Evolutionary conservation across 2,113 vertebrate species (phyloP).

Genomic region (Enhydra lutris): DNA sequence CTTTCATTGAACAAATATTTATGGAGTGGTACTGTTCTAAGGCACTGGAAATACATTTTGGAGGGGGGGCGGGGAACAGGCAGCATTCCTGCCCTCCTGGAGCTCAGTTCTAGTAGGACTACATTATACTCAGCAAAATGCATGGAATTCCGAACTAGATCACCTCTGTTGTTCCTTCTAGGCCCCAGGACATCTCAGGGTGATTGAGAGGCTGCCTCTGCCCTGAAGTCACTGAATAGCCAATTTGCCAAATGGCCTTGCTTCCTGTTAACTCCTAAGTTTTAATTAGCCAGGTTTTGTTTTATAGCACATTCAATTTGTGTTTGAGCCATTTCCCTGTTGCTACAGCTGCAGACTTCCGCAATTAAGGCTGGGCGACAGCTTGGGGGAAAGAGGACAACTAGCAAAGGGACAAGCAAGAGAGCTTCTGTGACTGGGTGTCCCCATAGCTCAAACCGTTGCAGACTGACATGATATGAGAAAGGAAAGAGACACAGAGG

Average conservation of each 20-base stretch:
- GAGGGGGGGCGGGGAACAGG: too few relatives aligned
- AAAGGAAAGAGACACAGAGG: not conserved
- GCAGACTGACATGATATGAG: not conserved
- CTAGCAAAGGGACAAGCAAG: too few relatives aligned
- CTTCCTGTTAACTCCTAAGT: not conserved
- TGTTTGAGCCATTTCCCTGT: not conserved
- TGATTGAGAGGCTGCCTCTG: not conserved
- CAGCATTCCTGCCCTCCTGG: not conserved
- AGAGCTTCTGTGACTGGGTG: not conserved
- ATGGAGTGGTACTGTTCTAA: not conserved
- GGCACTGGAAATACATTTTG: not conserved
- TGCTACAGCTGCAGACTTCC: not conserved
- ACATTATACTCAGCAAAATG: not conserved
- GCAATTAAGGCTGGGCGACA: not conserved
- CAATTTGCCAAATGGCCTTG: not conserved
- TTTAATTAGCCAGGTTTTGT: not conserved
- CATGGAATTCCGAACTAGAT: rapidly evolving
- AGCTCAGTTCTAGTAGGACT: not conserved
- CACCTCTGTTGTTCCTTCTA: not conserved
- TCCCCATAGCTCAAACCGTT: not conserved
- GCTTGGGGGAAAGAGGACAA: not conserved
- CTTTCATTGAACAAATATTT: not conserved
- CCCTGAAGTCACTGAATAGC: not conserved
- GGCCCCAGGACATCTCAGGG: not conserved
- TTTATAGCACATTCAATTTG: not conserved